Conservation (phyloP, 2,113 vertebrate species). For the Hylia prasina region DNA sequence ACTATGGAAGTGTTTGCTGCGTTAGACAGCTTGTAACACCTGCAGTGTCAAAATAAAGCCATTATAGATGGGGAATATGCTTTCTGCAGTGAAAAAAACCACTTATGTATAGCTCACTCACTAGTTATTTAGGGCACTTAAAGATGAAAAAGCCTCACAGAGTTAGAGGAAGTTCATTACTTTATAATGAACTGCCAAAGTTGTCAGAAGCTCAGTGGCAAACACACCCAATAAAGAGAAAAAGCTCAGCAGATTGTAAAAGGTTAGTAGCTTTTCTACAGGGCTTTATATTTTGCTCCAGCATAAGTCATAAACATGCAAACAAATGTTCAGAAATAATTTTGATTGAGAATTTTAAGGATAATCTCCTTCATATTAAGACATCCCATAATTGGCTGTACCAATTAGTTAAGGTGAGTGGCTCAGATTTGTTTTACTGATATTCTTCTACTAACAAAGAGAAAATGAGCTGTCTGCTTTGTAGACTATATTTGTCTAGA, state of each 20-base stretch:
- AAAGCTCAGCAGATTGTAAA: neutral
- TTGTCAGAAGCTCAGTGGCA: neutral
- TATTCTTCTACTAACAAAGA: neutral
- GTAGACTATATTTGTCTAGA: neutral
- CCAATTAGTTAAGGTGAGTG: neutral
- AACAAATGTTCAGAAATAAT: neutral
- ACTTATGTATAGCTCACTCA: neutral
- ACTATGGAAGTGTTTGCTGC: neutral
- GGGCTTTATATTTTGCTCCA: neutral
- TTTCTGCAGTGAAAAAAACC: neutral
- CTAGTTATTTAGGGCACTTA: neutral
- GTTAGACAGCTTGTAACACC: neutral
- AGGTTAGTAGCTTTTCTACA: neutral
- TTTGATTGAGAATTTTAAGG: neutral
- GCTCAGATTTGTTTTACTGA: neutral
- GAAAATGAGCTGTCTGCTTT: neutral
- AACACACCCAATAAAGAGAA: neutral
- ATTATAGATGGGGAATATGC: neutral
- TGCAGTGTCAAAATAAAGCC: neutral
- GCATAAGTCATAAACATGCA: neutral
- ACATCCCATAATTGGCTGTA: neutral
- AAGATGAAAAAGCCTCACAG: neutral
- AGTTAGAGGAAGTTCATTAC: neutral
- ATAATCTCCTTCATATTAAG: neutral
- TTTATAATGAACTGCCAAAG: neutral